phyloP scores from a whole-genome alignment of 2,113 vertebrate species.

The Panthera uncia region DNA sequence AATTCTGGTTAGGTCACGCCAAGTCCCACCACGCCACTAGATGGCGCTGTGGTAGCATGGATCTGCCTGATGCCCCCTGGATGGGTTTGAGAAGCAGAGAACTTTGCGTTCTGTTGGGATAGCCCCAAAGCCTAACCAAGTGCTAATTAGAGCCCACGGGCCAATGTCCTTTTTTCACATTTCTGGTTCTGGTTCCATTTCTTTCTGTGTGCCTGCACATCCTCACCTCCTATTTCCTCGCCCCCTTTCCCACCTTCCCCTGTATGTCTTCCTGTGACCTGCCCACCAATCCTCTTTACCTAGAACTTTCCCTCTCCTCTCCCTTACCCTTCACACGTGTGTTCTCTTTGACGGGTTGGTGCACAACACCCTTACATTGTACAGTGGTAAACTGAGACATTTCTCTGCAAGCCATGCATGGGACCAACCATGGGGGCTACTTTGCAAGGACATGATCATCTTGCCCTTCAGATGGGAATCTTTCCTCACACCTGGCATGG shows the following conservation, averaged over 20 bases:
- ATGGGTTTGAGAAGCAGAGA: neutral
- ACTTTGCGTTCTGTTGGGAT: neutral
- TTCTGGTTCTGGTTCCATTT: neutral
- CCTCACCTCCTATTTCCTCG: neutral
- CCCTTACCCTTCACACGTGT: neutral
- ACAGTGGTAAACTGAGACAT: neutral
- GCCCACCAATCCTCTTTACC: neutral
- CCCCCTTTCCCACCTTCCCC: neutral
- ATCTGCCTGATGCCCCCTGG: conserved; percentile 23
- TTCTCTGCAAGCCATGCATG: neutral
- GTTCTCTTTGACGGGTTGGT: neutral
- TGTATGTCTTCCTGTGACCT: neutral
- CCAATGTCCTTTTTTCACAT: no score
- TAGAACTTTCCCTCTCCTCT: neutral
- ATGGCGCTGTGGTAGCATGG: conserved; percentile 71
- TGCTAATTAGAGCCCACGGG: neutral
- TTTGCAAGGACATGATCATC: neutral
- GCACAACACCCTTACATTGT: no score
- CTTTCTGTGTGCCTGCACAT: neutral
- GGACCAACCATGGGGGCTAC: neutral
- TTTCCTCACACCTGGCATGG: neutral
- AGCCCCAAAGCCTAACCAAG: neutral
- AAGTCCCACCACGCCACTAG: conserved; percentile 70
- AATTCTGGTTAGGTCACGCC: neutral
- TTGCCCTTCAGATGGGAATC: neutral